Percentiles rank a stretch among this genome's conserved stretches.
Conservation (phyloP, 1,140 invertebrate genomes). For the Drosophila ironensis region DNA sequence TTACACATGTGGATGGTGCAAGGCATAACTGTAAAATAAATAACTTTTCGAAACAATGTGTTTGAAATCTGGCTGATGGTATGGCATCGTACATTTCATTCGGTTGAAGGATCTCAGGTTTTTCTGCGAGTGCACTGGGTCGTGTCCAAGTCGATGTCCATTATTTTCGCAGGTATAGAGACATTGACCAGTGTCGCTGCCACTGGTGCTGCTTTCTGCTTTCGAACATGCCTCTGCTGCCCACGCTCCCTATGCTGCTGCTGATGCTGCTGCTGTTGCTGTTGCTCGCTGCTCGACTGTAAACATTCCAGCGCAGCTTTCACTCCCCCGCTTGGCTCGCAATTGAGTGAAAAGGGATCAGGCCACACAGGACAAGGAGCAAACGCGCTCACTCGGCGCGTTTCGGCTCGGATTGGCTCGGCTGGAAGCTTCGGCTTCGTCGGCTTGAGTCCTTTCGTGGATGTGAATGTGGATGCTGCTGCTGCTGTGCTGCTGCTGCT, state of each 20-base stretch:
- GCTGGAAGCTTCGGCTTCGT: constrained; percentile 34
- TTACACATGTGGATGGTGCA: no score
- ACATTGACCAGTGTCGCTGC: constrained; percentile 59
- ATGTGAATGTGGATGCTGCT: constrained; percentile 38
- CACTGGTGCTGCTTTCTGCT: not conserved
- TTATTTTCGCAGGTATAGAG: constrained; percentile 78
- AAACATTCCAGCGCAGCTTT: constrained; percentile 74
- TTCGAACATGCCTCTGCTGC: constrained; percentile 40
- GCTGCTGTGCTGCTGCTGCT: not conserved
- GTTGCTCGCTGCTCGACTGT: constrained; percentile 57
- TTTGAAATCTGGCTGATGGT: not conserved
- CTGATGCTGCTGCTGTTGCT: constrained; percentile 18
- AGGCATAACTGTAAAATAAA: no score
- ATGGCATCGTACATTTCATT: not conserved
- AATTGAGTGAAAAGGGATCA: constrained; percentile 7
- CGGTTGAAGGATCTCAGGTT: no score
- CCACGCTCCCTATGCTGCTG: constrained; percentile 47
- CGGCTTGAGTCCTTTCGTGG: no score
- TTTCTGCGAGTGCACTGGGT: constrained; percentile 11
- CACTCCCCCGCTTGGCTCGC: constrained; percentile 67
- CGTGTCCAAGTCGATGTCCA: constrained; percentile 33
- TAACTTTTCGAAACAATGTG: not conserved
- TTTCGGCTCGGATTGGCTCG: constrained; percentile 14
- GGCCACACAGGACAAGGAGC: constrained; percentile 6
- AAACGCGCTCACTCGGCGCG: constrained; percentile 7